phyloP scores from a whole-genome alignment of 1,140 invertebrate genomes.

The Bombus picipes region DNA sequence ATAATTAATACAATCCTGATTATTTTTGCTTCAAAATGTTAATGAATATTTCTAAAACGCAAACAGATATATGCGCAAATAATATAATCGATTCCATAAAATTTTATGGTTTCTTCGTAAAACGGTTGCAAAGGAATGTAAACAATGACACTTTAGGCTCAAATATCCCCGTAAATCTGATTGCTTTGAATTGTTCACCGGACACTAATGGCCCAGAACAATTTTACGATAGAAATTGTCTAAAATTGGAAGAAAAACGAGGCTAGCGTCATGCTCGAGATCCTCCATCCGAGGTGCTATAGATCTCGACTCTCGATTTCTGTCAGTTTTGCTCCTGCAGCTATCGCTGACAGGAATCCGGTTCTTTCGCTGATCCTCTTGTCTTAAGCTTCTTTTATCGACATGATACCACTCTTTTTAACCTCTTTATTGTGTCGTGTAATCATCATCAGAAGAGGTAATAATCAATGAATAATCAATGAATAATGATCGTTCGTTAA shows the following conservation, averaged over 20 bases:
- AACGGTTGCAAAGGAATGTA: background rate
- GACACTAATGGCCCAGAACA: background rate
- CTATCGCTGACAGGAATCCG: background rate
- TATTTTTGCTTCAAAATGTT: background rate
- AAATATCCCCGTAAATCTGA: background rate
- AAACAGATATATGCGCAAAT: too few species aligned
- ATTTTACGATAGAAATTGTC: background rate
- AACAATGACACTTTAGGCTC: background rate
- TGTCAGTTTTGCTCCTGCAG: constrained; percentile 48
- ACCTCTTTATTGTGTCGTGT: constrained; percentile 69
- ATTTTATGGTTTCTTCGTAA: background rate
- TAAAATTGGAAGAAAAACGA: background rate
- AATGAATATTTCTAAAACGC: background rate
- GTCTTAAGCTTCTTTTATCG: background rate
- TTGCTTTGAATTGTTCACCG: background rate
- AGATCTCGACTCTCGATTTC: constrained; percentile 44
- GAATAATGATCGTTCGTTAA: background rate
- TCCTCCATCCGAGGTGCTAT: background rate
- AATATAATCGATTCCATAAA: background rate
- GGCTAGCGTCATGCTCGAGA: constrained; percentile 36
- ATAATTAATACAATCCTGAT: background rate
- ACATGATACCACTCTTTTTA: constrained; percentile 65
- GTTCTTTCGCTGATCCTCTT: background rate
- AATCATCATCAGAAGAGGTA: constrained; percentile 72
- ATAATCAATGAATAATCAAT: background rate